Evolutionary conservation across 2,797 vertebrate species (phyloP), one percentile per base, ranked within the genome.

Genomic region (Leptoclinus maculatus): DNA sequence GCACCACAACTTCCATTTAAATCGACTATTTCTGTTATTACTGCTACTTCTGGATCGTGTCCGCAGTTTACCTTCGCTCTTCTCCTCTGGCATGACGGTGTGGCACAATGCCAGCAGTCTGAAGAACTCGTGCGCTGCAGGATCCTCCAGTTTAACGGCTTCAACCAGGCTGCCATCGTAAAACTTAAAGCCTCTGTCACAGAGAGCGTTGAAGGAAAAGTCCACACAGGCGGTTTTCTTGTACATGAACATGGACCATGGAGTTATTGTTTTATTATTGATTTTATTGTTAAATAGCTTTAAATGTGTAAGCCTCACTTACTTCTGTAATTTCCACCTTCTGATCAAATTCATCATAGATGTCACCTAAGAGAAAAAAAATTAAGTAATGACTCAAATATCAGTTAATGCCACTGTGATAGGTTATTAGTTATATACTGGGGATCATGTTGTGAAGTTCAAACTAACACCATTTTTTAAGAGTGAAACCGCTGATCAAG

Each of bases 11-110:
- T 43, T 43, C 41, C 7, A 41, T 19, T 19, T 45, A 45, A 27
- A 17, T 45, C 14, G 11, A 6, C 14, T 13, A 14, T 16, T 32
- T 43, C 4, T 25, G 13, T 62, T 39, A 9, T 43, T 16, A 7
- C 7, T 36, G 25, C 17, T 29, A 14, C 2, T 7, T 34, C 12
- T 39, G 49, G 13, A 25, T 5, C 0, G 1, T 38, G 12, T 17
- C 23, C n/a, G 5, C 3, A 27, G 17, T 73, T 83, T 86, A 97
- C 96, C 96, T 90, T 96, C 95, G 0, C 23, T 95, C 89, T 96
- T 97, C 88, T 98, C 97, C 87, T 98, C 97, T 0, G 96, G 96
- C 97, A 97, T 98, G 82, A 97, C 97, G 0, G 97, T 98, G 88
- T 98, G 97, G 82, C 97, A 98, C 62, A 98, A 91, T 0, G 97